phyloP scores from a whole-genome alignment of 2,797 vertebrate genomes.

The Chelidonichthys spinosus region DNA sequence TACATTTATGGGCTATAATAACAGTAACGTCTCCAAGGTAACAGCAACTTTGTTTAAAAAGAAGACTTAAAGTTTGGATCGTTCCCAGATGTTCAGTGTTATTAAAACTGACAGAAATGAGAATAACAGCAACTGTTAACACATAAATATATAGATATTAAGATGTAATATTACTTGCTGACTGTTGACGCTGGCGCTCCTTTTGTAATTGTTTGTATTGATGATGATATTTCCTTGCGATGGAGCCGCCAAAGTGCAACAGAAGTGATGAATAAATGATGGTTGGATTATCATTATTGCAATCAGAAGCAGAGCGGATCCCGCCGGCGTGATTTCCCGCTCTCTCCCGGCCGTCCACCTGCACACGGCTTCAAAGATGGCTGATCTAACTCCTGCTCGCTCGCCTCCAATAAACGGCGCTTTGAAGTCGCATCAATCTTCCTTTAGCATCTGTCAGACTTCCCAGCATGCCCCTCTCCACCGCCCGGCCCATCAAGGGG shows the following conservation, averaged over 20 bases:
- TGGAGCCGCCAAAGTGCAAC: too few relatives aligned
- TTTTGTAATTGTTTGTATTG: too few relatives aligned
- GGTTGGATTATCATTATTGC: too few relatives aligned
- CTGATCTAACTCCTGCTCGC: constrained; percentile 64
- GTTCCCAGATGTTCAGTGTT: background rate
- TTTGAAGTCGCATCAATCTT: constrained; percentile 79
- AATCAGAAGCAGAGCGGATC: too few relatives aligned
- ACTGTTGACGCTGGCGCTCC: too few relatives aligned
- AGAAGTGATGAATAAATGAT: too few relatives aligned
- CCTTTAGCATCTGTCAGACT: constrained; percentile 73
- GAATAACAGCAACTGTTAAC: background rate
- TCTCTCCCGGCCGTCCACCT: constrained; percentile 31
- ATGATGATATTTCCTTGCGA: too few relatives aligned
- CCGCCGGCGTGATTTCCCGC: background rate
- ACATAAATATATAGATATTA: too few relatives aligned
- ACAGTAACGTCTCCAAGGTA: background rate
- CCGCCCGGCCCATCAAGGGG: constrained; percentile 60
- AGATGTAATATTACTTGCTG: too few relatives aligned
- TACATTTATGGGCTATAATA: background rate
- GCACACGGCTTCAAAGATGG: constrained; percentile 69
- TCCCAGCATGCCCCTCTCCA: constrained; percentile 63
- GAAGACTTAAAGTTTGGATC: background rate
- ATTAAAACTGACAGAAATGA: background rate
- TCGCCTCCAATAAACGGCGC: constrained; percentile 67
- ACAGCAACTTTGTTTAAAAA: background rate